Conservation (phyloP, 2,888 invertebrate genomes). For the Drosophila paracracens region DNA sequence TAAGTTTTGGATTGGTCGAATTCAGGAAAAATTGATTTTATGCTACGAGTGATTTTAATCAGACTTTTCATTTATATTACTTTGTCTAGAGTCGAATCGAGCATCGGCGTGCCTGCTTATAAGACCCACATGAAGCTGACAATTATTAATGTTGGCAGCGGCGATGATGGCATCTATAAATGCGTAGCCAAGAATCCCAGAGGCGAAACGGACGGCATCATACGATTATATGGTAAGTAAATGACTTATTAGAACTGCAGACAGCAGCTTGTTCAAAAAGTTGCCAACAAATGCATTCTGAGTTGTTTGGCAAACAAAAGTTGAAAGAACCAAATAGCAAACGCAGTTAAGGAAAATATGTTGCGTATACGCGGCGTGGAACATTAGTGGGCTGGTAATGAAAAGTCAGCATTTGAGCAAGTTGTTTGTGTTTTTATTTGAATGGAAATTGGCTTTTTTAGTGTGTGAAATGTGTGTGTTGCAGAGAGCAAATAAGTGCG, state of each 20-base stretch:
- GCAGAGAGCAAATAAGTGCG: conserved; percentile 7
- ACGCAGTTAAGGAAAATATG: conserved; percentile 19
- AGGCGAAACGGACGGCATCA: conserved; percentile 95
- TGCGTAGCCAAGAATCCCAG: conserved; percentile 94
- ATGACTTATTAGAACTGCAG: not conserved
- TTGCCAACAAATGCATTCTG: conserved; percentile 56
- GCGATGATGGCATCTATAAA: conserved; percentile 95
- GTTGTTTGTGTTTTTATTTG: conserved; percentile 7
- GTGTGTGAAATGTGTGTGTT: conserved; percentile 9
- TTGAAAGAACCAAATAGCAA: conserved; percentile 15
- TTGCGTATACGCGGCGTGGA: conserved; percentile 44
- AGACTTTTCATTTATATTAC: not conserved
- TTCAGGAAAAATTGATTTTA: not conserved
- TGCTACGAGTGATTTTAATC: not conserved
- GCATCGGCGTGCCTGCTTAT: conserved; percentile 89
- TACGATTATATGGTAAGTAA: conserved; percentile 93
- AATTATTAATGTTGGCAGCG: conserved; percentile 90
- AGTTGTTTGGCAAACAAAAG: conserved; percentile 51
- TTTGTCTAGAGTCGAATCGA: conserved; percentile 87
- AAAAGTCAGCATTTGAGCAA: conserved; percentile 29
- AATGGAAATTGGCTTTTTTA: conserved; percentile 8
- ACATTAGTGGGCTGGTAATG: conserved; percentile 5
- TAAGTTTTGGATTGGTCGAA: not conserved
- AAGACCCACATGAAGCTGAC: conserved; percentile 95
- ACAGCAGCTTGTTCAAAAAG: conserved; percentile 41